Conservation (phyloP, 2,888 invertebrate species). For the Vesta saturnalis region DNA sequence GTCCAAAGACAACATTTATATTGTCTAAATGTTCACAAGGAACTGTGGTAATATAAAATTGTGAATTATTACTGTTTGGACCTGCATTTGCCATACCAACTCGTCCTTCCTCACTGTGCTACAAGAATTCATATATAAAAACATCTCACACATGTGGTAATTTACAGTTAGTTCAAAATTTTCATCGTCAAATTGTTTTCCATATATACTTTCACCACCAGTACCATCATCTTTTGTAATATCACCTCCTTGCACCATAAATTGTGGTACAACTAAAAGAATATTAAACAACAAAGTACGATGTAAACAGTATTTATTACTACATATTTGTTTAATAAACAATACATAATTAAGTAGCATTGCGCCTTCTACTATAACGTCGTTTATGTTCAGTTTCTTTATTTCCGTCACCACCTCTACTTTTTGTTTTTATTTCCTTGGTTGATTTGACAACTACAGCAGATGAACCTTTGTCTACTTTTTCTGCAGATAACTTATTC, state of each 20-base stretch:
- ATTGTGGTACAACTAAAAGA: conserved; percentile 79
- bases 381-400: too few species aligned
- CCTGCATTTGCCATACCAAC: conserved; percentile 86
- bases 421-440: too few species aligned
- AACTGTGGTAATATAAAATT: conserved; percentile 90
- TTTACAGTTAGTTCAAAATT: conserved; percentile 74
- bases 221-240: conserved; percentile 83
- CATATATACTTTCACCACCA: conserved; percentile 95
- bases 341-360: too few species aligned
- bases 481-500: neutral
- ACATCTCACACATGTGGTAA: neutral
- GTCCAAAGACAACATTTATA: conserved; percentile 84
- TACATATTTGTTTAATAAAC: too few species aligned
- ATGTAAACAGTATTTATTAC: too few species aligned
- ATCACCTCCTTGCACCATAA: conserved; percentile 90
- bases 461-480: neutral
- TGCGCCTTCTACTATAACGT: too few species aligned
- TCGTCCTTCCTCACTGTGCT: conserved; percentile 72
- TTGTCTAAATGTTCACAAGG: conserved; percentile 81
- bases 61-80: conserved; percentile 90
- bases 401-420: too few species aligned
- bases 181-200: conserved; percentile 89
- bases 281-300: too few species aligned
- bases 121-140: conserved; percentile 30
- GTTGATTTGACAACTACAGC: neutral